Base-by-base conservation (phyloP, 2,113 vertebrate species). In the Pseudorhombus dupliciocellatus region DNA sequence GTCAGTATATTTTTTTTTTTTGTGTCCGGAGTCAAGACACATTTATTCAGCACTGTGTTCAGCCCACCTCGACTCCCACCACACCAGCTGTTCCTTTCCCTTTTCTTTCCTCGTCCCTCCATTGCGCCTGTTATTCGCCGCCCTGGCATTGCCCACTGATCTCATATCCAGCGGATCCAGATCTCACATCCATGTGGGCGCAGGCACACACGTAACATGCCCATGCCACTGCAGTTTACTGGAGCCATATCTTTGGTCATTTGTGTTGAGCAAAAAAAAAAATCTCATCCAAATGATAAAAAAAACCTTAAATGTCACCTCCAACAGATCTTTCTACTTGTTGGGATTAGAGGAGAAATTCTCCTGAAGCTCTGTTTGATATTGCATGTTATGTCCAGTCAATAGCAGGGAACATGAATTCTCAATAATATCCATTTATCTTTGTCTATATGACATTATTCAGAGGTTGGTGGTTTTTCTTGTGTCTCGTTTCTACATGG, bases 1-100 rank as follows among this genome's bases (percentile, higher is more conserved):
- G 70, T 86, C 75, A 72, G 79, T 77, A 76, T 70, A 76, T 70
- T 79, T 86, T 79, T 73, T 51, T 11, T 52, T 21, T 50, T 21
- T 50, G 18, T 73, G 72, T 87, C 75, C 56, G 25, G 52, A 79
- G 76, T 84, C 79, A 58, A 78, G 81, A 77, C 70, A 53, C 66
- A 77, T 90, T 81, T 81, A 79, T 81, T 75, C 75, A 71, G 65
- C 48, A 22, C 66, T 24, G 64, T 31, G 75, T 77, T 71, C 64
- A 56, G 58, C 77, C 64, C 78, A 79, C 80, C 71, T 83, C 64
- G 40, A 65, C 75, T 81, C 77, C 83, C 81, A 86, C 76, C 73
- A 74, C 34, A 76, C 64, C 89, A 88, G 85, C 80, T 90, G 82
- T 78, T 89, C 64, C 73, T 52, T 75, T 75, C 66, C 46, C 80